Conservation (phyloP, 2,797 vertebrate species). For the Pelochelys cantorii region DNA sequence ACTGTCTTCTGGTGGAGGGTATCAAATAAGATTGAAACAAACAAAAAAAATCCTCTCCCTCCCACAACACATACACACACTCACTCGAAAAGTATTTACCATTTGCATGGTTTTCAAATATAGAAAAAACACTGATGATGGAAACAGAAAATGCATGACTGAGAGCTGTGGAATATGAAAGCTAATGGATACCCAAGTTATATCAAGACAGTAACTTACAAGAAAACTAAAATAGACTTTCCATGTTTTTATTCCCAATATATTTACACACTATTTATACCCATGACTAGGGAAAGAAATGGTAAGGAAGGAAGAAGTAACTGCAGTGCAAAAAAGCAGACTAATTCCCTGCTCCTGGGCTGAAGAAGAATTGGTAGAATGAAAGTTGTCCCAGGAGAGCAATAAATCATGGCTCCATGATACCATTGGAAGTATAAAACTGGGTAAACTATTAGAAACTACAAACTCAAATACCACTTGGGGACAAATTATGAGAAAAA, state of each 20-base stretch:
- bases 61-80: neutral
- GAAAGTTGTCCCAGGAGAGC: conserved; percentile 31
- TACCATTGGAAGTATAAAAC: conserved; percentile 34
- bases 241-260: conserved; percentile 1
- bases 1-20: conserved; percentile 35
- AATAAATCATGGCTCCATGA: conserved; percentile 58
- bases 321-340: conserved; percentile 36
- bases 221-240: conserved; percentile 22
- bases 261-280: conserved; percentile 39
- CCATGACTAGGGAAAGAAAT: conserved; percentile 30
- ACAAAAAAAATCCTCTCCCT: conserved; percentile 1
- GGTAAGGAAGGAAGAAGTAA: conserved; percentile 51
- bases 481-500: conserved; percentile 70
- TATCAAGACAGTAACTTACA: conserved; percentile 12
- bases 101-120: neutral
- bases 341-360: conserved; percentile 35
- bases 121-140: neutral
- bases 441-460: conserved; percentile 55
- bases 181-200: conserved; percentile 4
- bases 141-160: neutral
- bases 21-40: conserved; percentile 7
- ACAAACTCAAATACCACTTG: conserved; percentile 55
- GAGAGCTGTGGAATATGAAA: neutral
- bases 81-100: neutral
- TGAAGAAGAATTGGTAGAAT: conserved; percentile 24